These are phyloP conservation scores for Turritopsis rubra DNA, from an alignment of 30 jellyfish, hydroid and myxozoan species.

Conservation along the genomic window DNA sequence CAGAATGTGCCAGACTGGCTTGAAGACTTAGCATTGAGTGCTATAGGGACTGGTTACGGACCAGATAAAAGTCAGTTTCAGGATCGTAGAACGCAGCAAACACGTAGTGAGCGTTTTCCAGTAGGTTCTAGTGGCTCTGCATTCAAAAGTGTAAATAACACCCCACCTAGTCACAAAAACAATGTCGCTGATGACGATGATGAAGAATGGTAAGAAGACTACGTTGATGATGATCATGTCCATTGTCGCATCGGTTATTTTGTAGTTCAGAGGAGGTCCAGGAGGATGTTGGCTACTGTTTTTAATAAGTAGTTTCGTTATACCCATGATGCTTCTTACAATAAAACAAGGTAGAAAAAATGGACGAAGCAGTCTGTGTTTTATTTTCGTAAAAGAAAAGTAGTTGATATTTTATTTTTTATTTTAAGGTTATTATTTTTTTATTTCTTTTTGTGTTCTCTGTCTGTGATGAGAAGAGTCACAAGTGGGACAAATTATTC, in stretches of 20 bases:
- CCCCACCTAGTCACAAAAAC: background rate
- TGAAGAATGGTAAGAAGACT: slow-evolving; percentile 11
- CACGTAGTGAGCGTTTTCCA: background rate
- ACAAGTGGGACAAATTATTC: too few species aligned
- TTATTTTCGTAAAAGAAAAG: background rate
- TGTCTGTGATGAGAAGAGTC: too few species aligned
- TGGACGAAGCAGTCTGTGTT: background rate
- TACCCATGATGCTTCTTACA: background rate
- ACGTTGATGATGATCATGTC: background rate
- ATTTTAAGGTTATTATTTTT: background rate
- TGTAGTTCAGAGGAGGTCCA: background rate
- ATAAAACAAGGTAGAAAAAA: background rate
- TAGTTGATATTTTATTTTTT: background rate
- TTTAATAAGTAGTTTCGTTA: background rate
- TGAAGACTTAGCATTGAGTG: slow-evolving; percentile 39
- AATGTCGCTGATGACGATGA: slow-evolving; percentile 16
- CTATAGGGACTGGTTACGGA: slow-evolving; percentile 52
- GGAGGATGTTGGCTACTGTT: background rate
- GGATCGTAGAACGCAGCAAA: slow-evolving; percentile 20
- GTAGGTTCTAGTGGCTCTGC: background rate
- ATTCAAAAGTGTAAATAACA: background rate
- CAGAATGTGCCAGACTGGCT: slow-evolving; percentile 63
- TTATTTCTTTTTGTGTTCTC: too few species aligned
- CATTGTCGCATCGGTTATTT: background rate
- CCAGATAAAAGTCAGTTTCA: slow-evolving; percentile 44